Base-by-base conservation (phyloP, 2,888 invertebrate species). In the Conistra vaccinii region DNA sequence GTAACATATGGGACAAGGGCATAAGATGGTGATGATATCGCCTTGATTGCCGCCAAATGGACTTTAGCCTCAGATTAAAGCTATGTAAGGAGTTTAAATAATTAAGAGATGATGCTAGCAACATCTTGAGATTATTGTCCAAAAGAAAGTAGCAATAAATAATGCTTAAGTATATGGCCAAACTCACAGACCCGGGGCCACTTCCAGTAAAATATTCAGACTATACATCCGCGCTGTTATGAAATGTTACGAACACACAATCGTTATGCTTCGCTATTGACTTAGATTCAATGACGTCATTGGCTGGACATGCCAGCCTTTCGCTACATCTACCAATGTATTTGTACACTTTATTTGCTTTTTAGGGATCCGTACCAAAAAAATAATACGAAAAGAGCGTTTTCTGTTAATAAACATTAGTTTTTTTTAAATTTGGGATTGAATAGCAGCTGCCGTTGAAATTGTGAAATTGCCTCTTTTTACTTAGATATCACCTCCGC, bases 211-310 rank as follows among this genome's bases (percentile, higher is more conserved):
- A 51, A 74, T 69, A 80, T 77, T 61, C 72, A 35, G 14, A 3
- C 55, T 35, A 3, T 72, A 82, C 12, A 79, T 89, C 87, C 17
- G 39, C 48, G 79, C 80, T 90, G 92, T 92, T 94, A 93, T 93
- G 93, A 94, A 93, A 94, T 91, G 92, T 93, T 93, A 91, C 90
- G 89, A 89, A 91, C 91, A 92, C 87, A 89, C 91, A 89, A 89
- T 89, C 90, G 92, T 92, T 93, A 92, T 87, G 89, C 88, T 87
- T 78, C 84, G 86, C 91, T 93, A 93, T 94, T 92, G 94, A 92
- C 93, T 93, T 90, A 90, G 92, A 92, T 92, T 91, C 92, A 89
- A 92, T 93, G 93, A 91, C 92, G 91, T 91, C 93, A 91, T 91
- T 85, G 78, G 85, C 85, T 86, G 84, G 88, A 85, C 83, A 85